phyloP scores from a whole-genome alignment of 2,888 invertebrate genomes.

The Seladonia tumulorum region DNA sequence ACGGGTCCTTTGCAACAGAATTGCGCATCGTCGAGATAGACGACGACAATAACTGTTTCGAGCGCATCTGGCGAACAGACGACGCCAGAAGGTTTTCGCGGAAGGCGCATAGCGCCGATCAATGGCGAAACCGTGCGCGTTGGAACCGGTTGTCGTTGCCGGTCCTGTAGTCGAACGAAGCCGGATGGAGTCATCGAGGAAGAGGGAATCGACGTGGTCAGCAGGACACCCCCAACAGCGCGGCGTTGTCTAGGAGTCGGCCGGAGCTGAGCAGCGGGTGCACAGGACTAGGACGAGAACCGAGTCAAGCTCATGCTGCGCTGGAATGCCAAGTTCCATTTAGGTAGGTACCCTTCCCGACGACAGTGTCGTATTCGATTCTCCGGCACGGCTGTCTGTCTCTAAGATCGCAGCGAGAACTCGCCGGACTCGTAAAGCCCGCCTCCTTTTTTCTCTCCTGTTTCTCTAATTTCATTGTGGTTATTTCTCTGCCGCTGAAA shows the following conservation, averaged over 20 bases:
- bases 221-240: slow-evolving; percentile 67
- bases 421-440: slow-evolving; percentile 2
- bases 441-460: not conserved
- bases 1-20: not conserved
- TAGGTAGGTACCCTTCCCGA: slow-evolving; percentile 58
- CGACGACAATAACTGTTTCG: slow-evolving; percentile 5
- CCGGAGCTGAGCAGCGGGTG: slow-evolving; percentile 54
- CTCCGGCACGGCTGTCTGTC: not conserved
- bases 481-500: not conserved
- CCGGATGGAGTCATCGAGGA: slow-evolving; percentile 71
- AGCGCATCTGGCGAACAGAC: not conserved
- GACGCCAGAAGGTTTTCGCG: slow-evolving; percentile 21
- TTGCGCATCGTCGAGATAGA: not conserved
- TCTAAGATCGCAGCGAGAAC: slow-evolving; percentile 2
- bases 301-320: slow-evolving; percentile 69
- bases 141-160: slow-evolving; percentile 51
- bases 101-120: slow-evolving; percentile 39
- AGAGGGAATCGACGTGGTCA: slow-evolving; percentile 61
- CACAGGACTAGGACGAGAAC: slow-evolving; percentile 56
- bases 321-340: slow-evolving; percentile 74
- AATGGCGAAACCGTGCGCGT: slow-evolving; percentile 37
- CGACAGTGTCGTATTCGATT: slow-evolving; percentile 59
- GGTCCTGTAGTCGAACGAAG: slow-evolving; percentile 54
- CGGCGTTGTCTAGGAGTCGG: slow-evolving; percentile 70
- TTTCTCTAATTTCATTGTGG: slow-evolving; percentile 2